Conservation (phyloP, 2,888 invertebrate genomes). For the Clivina fossor region DNA sequence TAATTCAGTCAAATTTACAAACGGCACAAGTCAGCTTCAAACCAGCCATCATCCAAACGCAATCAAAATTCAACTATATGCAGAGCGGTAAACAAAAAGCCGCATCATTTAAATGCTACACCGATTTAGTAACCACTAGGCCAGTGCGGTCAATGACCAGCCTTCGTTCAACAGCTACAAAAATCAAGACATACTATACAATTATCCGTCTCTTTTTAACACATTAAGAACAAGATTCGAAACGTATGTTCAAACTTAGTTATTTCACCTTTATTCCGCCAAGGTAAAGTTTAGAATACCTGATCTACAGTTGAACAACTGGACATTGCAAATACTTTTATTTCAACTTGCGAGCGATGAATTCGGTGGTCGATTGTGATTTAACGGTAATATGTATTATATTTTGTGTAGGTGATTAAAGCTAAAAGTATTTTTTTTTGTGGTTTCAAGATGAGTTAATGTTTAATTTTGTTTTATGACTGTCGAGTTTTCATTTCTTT, state of each 20-base stretch:
- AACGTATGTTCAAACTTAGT: constrained; percentile 29
- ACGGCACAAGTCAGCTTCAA: constrained; percentile 5
- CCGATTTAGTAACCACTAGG: constrained; percentile 44
- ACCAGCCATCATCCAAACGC: not conserved
- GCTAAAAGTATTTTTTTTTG: constrained; percentile 27
- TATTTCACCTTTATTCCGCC: constrained; percentile 39
- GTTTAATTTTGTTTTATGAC: too few relatives aligned
- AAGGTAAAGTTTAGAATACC: constrained; percentile 44
- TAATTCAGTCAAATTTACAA: constrained; percentile 33
- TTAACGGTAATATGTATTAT: constrained; percentile 44
- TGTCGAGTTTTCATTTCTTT: too few relatives aligned
- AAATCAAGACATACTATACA: constrained; percentile 4
- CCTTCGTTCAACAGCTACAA: constrained; percentile 43
- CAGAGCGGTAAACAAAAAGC: constrained; percentile 15
- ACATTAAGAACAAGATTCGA: constrained; percentile 22
- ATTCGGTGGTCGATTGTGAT: constrained; percentile 29
- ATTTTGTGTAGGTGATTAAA: constrained; percentile 40
- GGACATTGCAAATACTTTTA: constrained; percentile 3
- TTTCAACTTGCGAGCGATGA: too few relatives aligned
- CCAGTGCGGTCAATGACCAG: constrained; percentile 49
- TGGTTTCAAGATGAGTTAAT: too few relatives aligned
- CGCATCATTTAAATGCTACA: constrained; percentile 33
- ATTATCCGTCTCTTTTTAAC: constrained; percentile 11
- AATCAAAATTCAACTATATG: not conserved
- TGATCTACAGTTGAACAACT: constrained; percentile 36